Percentiles rank a stretch among this genome's conserved stretches.
Evolutionary conservation across 35 echinoderm and acorn worm species (phyloP).

Genomic region (Apostichopus japonicus): DNA sequence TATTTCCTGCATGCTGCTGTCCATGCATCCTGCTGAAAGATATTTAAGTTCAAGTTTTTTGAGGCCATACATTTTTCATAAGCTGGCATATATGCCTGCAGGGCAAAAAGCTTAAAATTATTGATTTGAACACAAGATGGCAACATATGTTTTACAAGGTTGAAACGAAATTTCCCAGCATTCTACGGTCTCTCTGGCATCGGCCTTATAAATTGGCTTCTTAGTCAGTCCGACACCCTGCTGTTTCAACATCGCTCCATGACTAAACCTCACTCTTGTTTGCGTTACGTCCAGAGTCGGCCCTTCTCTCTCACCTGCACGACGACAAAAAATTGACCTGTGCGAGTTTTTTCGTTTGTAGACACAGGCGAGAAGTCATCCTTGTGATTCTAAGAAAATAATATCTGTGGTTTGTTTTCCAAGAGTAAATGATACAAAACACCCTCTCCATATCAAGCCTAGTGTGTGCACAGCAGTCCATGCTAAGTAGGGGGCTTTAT

Average conservation of each 20-base stretch:
- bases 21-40: background rate
- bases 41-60: background rate
- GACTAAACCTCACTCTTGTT: background rate
- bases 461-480: conserved; percentile 33
- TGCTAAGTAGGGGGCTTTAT: conserved; percentile 20
- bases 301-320: background rate
- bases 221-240: background rate
- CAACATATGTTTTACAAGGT: conserved; percentile 39
- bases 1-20: no score
- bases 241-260: background rate
- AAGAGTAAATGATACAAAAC: background rate
- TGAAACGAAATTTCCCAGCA: background rate
- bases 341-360: background rate
- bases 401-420: conserved; percentile 2
- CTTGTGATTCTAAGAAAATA: conserved; percentile 12
- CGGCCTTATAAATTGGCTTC: conserved; percentile 4
- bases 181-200: background rate
- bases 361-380: background rate
- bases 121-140: background rate
- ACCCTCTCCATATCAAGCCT: background rate
- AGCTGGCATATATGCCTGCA: background rate
- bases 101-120: background rate
- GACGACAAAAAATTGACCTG: background rate
- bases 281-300: background rate
- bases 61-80: background rate